phyloP scores from a whole-genome alignment of 2,888 invertebrate genomes.

The Neoitamus cyanurus region DNA sequence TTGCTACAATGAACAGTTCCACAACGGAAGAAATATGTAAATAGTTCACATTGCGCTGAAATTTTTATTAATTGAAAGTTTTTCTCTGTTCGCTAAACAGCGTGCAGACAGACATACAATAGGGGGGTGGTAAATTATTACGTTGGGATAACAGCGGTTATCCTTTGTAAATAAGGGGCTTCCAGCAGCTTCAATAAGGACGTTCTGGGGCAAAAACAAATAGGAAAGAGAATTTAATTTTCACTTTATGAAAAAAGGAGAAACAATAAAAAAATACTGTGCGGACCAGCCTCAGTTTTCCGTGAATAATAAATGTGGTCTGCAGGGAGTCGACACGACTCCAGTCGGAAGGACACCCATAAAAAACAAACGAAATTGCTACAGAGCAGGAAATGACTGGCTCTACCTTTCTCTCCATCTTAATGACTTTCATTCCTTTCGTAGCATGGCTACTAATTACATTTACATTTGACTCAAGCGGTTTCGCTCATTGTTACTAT shows the following conservation, averaged over 20 bases:
- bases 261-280: background rate
- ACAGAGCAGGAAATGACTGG: background rate
- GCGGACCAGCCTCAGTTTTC: background rate
- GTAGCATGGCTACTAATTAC: background rate
- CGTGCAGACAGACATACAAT: background rate
- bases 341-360: background rate
- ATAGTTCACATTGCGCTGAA: background rate
- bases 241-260: background rate
- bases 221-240: background rate
- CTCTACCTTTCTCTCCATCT: background rate
- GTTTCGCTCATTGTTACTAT: background rate
- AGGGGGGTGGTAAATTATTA: background rate
- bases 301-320: background rate
- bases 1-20: background rate
- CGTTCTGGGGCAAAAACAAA: background rate
- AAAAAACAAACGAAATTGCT: background rate
- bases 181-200: background rate
- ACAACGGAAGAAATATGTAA: background rate
- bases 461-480: conserved; percentile 1
- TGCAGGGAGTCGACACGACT: background rate
- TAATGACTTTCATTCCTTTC: background rate
- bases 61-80: background rate
- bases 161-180: background rate
- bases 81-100: background rate
- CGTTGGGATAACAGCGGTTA: background rate